Base-by-base conservation (phyloP, 35 echinoderm and acorn worm genomes). In the Heliocidaris tuberculata region DNA sequence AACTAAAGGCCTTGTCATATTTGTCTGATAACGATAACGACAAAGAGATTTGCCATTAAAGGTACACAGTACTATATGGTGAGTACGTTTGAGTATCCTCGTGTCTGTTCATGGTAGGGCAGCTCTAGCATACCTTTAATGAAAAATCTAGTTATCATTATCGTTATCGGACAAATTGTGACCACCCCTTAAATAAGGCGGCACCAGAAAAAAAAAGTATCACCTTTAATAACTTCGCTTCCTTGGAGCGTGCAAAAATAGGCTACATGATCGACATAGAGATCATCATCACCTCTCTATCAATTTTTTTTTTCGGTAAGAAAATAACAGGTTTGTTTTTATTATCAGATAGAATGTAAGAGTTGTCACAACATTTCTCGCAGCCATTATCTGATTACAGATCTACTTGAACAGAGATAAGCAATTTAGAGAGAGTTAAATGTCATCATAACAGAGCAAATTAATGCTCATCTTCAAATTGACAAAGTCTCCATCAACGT, bases 401-500 rank as follows among this genome's bases (percentile, higher is more conserved):
- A 78, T 78, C 19, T 78, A 78, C 65, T 78, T 78, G 65, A 78
- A 7, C 65, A 8, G 19, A 78, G 65, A 78, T 78, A 19, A 78
- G 65, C 65, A 78, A 78, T 78, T 78, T n/a, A 78, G 65, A 24
- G n/a, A 27, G 65, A 78, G 27, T 78, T 78, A 78, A 78, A 78
- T 78, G 65, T 78, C 65, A n/a, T 78, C 65, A 78, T n/a, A 78
- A 78, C 65, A 78, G 27, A 78, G 27, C 65, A 78, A 78, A 78
- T 19, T 24, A 78, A 27, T 42, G 35, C 35, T 78, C 2, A n/a
- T 19, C 27, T 70, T 70, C 60, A 70, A 21, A 19, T 24, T 19
- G 50, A 52, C 6, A 4, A 50, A 9, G 49, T 9, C 49, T 52
- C 50, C 50, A 52, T 52, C 50, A 8, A 8, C 12, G 12, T 52